These are phyloP conservation scores for Chlorodrepanis virens DNA, from an alignment of 2,113 vertebrate genomes.

Conservation along the genomic window DNA sequence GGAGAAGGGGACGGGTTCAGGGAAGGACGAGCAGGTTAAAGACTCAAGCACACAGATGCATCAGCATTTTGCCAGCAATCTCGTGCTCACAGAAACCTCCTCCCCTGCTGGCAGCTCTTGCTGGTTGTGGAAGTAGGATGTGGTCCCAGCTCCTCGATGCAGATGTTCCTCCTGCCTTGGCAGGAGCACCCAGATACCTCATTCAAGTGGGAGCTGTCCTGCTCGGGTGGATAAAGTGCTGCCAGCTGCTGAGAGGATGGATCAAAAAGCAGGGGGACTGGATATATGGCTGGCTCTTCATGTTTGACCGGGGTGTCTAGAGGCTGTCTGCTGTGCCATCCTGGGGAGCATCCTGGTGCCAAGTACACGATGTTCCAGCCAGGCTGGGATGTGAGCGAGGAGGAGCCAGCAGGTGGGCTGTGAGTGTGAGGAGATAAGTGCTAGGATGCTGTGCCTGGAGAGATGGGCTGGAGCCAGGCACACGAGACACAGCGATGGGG, in stretches of 20 bases:
- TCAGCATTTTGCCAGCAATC: not conserved
- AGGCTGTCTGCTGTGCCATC: not conserved
- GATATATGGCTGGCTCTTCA: fast-evolving
- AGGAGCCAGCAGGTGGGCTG: not conserved
- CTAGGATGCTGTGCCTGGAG: not conserved
- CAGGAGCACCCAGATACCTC: fast-evolving
- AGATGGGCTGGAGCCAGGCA: not conserved
- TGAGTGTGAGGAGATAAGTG: not conserved
- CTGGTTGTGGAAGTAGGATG: not conserved
- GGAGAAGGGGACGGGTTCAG: not conserved
- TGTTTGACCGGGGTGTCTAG: not conserved
- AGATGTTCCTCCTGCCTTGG: not conserved
- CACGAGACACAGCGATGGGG: fast-evolving
- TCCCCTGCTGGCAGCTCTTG: not conserved
- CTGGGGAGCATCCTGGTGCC: not conserved
- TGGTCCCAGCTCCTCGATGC: not conserved
- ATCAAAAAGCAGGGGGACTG: not conserved
- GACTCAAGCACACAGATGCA: not conserved
- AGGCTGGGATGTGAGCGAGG: not conserved
- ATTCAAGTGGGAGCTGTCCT: not conserved
- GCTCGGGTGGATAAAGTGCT: not conserved
- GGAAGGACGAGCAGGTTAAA: not conserved
- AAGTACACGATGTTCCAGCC: not conserved
- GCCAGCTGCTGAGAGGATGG: not conserved
- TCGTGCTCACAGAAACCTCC: not conserved